phyloP scores from a whole-genome alignment of 2,888 invertebrate genomes.

The Oxyteleia sp. region DNA sequence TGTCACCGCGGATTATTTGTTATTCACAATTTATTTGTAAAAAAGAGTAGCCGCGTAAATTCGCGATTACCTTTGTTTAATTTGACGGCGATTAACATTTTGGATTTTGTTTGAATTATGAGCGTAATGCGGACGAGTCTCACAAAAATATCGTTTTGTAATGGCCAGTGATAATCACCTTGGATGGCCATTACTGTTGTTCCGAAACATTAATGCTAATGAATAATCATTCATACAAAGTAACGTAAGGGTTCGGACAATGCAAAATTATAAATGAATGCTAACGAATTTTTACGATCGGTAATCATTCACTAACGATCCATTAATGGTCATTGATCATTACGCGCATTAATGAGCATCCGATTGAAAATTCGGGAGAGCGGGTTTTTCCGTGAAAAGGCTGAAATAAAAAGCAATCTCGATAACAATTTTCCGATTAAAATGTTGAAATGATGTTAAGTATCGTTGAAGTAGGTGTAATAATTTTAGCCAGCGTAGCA shows the following conservation, averaged over 20 bases:
- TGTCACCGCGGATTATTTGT: conserved; percentile 43
- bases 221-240: not conserved
- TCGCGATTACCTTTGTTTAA: not conserved
- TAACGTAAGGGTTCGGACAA: not conserved
- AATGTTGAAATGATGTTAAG: conserved; percentile 67
- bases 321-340: conserved; percentile 40
- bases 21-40: conserved; percentile 13
- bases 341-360: conserved; percentile 42
- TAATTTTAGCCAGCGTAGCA: conserved; percentile 65
- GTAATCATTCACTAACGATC: no score
- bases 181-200: no score
- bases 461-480: conserved; percentile 63
- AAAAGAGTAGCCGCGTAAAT: not conserved
- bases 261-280: not conserved
- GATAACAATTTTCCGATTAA: conserved; percentile 63
- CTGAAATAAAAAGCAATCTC: conserved; percentile 57
- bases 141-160: not conserved
- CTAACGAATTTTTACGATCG: not conserved
- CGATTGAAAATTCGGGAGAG: conserved; percentile 3
- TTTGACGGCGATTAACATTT: not conserved
- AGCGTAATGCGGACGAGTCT: not conserved
- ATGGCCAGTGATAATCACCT: not conserved
- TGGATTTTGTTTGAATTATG: conserved; percentile 7
- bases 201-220: no score
- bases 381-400: conserved; percentile 11